Base-by-base conservation (phyloP, 1,140 invertebrate genomes). In the Leptinotarsa undecemlineata region DNA sequence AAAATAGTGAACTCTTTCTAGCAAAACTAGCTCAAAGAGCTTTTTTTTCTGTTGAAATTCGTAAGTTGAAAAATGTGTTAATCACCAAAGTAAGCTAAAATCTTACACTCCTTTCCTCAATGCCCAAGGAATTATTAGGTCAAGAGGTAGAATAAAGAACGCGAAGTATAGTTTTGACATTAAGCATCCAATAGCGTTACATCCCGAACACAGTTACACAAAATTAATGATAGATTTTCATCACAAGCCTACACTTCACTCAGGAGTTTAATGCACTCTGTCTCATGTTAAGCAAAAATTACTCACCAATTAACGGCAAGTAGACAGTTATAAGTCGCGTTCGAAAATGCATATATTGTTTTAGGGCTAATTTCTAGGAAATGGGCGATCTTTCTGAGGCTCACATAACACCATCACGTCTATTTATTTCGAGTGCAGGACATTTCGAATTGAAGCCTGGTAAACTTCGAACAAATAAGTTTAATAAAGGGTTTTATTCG, bases 391-490 rank as follows among this genome's bases (percentile, higher is more conserved):
- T 70, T 1, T 48, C 68, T 11, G n/a, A 19, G 6, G 4, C 14
- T 15, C 19, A 72, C n/a, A 74, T 85, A 8, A 74, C 61, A 5
- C 74, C 77, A 15, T 19, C 74, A 1, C 42, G 79, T 23, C 77
- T 80, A 14, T 84, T 85, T 61, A 17, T 63, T 14, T 68, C 68
- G 11, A 71, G 74, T 8, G 82, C 83, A 0, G 83, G 84, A 0
- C 85, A 82, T 0, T 73, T 86, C 4, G 4, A 23, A 19, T 63
- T 74, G 70, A 78, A 72, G 42, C 26, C 74, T 26, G 47, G 73
- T 21, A 64, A 51, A 23, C 13, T 51, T 15, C 33, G 75, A 11
- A 64, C n/a, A 79, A 75, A 23, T 48, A 78, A 70, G 21, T 48
- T 47, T 14, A 77, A 77, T n/a, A 75, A 82, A 82, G 71, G 79